Percentiles rank a stretch among this genome's conserved stretches.
Conservation (phyloP, 2,797 vertebrate genomes). For the Danio jaintianensis region DNA sequence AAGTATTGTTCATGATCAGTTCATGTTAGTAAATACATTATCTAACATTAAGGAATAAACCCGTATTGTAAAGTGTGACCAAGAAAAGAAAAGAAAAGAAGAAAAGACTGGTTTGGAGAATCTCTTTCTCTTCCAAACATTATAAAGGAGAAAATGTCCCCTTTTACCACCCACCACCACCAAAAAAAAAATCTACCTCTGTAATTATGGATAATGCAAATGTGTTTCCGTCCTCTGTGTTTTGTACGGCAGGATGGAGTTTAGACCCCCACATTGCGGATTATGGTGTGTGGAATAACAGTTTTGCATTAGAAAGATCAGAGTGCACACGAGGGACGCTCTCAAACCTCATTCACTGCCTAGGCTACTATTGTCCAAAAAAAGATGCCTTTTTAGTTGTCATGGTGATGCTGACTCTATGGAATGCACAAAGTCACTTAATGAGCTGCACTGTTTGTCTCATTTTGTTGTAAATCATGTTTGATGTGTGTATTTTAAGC, state of each 20-base stretch:
- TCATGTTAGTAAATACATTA: too few relatives aligned
- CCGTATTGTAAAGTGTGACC: too few relatives aligned
- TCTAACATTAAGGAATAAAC: too few relatives aligned
- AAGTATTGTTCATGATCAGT: too few relatives aligned
- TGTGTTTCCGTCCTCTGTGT: slow-evolving; percentile 3
- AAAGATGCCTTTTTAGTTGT: slow-evolving; percentile 50
- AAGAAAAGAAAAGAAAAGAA: not conserved
- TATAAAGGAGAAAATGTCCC: not conserved
- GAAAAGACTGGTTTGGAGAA: not conserved
- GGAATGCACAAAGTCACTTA: slow-evolving; percentile 50
- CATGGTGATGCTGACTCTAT: slow-evolving; percentile 42
- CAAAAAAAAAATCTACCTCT: not conserved
- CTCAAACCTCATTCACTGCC: slow-evolving; percentile 34
- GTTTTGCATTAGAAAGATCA: slow-evolving; percentile 50
- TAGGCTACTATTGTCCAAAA: slow-evolving; percentile 34
- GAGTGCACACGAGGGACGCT: slow-evolving; percentile 34
- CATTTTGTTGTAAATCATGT: slow-evolving; percentile 4
- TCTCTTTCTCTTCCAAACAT: not conserved
- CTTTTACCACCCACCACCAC: not conserved
- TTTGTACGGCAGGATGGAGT: not conserved
- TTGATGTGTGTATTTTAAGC: slow-evolving; percentile 38
- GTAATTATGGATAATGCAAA: slow-evolving; percentile 36
- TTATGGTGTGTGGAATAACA: slow-evolving; percentile 13
- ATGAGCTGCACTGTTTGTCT: slow-evolving; percentile 18
- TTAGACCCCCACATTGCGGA: slow-evolving; percentile 3